Evolutionary conservation across 2,888 invertebrate species (phyloP), one percentile per base, ranked within the genome.

Genomic region (Drosophila glabriapex): DNA sequence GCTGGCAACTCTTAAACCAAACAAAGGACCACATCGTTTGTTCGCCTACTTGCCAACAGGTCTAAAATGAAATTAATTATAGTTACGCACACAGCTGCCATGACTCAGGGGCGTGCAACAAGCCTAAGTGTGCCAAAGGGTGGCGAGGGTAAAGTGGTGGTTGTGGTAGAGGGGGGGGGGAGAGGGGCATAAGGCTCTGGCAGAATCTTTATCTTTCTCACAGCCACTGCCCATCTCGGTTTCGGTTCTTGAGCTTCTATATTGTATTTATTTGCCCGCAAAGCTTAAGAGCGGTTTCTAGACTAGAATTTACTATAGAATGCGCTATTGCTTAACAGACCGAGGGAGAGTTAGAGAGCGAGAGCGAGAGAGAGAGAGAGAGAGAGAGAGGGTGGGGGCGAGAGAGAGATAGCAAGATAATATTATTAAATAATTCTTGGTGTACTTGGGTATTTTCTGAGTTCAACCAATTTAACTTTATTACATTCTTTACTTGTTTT

Each of bases 61-160:
- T 87, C 88, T 82, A 89, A 86, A 89, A 86, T 89, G 88, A 86
- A 88, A 86, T 86, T 86, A 89, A 86, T 86, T 82, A 86, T 85
- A 85, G 90, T 85, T 88, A 78, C 83, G 90, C 85, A 85, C 85
- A 87, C 82, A 89, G 89, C 81, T 85, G 89, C 73, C 70, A 70
- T 63, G 76, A 59, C 68, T 70, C 4, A 6, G 25, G 25, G 16
- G 25, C 46, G 50, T 50, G 50, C 73, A 64, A 63, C 65, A 58
- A 67, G 41, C 52, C 49, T 33, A 46, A 35, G 37, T 14, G 22
- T 4, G 41, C 16, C 53, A 31, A 59, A 59, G 43, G 22, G 0
- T 35, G 5, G 4, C 14, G 5, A 5, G 29, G 50, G 35, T 12
- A 33, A 33, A 35, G 14, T 14, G 16, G 7, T 3, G 37, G 14